Conservation (phyloP, 2,888 invertebrate genomes). For the Romanomermis culicivorax region DNA sequence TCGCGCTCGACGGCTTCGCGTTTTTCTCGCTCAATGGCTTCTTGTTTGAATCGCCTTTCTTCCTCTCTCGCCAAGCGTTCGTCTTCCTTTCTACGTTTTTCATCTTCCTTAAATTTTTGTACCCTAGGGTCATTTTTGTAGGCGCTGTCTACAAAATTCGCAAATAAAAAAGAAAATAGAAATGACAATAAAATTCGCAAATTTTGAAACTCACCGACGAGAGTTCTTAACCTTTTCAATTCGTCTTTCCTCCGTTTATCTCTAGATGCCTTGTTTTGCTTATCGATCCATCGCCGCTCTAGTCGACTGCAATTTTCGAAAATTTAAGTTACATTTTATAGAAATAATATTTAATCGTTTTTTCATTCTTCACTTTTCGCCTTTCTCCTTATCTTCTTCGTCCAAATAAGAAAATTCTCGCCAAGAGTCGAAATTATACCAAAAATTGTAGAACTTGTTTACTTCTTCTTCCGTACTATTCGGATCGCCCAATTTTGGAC, state of each 20-base stretch:
- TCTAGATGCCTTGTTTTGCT: conserved; percentile 77
- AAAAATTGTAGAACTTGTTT: conserved; percentile 82
- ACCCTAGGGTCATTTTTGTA: conserved; percentile 85
- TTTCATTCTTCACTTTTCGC: conserved; percentile 59
- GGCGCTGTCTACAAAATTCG: conserved; percentile 46
- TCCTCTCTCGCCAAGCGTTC: conserved; percentile 57
- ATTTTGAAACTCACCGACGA: conserved; percentile 40
- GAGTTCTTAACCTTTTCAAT: conserved; percentile 62
- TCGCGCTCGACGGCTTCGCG: conserved; percentile 27
- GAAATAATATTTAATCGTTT: no score
- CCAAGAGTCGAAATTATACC: conserved; percentile 94
- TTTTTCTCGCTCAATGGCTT: conserved; percentile 45
- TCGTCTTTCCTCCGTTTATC: conserved; percentile 89
- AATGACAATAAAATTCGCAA: neutral
- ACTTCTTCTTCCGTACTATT: conserved; percentile 59
- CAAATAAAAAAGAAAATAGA: neutral
- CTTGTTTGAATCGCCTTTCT: conserved; percentile 45
- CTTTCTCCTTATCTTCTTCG: conserved; percentile 93
- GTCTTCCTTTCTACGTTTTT: conserved; percentile 67
- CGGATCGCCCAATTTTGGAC: conserved; percentile 58
- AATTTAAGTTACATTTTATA: neutral
- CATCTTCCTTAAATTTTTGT: conserved; percentile 69
- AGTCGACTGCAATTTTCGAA: conserved; percentile 42
- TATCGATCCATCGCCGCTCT: conserved; percentile 91
- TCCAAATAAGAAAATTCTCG: conserved; percentile 94